Conservation (phyloP, 2,113 vertebrate genomes). For the Forbesichthys papilliferus region DNA sequence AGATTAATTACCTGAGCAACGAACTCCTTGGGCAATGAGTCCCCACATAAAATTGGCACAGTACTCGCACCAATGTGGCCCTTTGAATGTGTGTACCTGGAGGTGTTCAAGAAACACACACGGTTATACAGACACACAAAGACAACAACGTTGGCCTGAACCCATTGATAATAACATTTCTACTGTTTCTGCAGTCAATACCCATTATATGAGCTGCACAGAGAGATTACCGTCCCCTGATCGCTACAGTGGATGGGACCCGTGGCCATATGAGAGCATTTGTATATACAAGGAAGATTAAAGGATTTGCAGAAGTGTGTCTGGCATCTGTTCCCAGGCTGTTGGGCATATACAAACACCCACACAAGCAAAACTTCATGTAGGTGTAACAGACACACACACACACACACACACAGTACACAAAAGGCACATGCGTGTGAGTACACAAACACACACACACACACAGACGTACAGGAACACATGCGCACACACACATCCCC, state of each 20-base stretch:
- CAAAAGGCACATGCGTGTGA: conserved; percentile 26
- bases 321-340: conserved; percentile 65
- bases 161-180: conserved; percentile 5
- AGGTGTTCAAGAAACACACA: conserved; percentile 46
- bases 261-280: conserved; percentile 50
- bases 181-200: conserved; percentile 4
- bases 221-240: conserved; percentile 43
- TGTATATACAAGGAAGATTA: conserved; percentile 68
- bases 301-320: conserved; percentile 65
- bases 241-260: conserved; percentile 30
- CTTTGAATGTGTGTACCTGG: conserved; percentile 94
- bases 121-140: conserved; percentile 19
- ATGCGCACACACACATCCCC: conserved; percentile 1
- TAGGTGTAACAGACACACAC: conserved; percentile 62
- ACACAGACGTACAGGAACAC: conserved; percentile 16
- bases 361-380: conserved; percentile 19
- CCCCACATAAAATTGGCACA: conserved; percentile 99
- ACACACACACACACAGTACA: conserved; percentile 15
- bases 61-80: conserved; percentile 98
- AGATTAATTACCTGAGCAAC: conserved; percentile 93
- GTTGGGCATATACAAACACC: conserved; percentile 48
- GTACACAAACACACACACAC: conserved; percentile 1
- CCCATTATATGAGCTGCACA: conserved; percentile 19
- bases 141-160: not conserved
- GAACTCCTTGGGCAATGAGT: conserved; percentile 96